phyloP scores from a whole-genome alignment of 2,888 invertebrate genomes.

The Tetranychus truncatus region DNA sequence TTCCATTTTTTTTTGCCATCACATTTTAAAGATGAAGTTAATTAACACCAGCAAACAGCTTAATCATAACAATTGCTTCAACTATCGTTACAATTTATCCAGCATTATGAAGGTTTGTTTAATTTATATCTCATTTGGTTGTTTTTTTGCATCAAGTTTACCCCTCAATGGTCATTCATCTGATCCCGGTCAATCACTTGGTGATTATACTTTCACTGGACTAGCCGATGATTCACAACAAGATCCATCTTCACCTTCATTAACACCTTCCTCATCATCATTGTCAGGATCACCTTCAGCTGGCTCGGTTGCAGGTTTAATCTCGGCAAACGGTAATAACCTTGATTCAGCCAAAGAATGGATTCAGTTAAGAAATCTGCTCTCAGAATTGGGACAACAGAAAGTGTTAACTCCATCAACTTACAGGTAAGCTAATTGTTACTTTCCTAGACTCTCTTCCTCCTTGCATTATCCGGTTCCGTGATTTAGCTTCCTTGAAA shows the following conservation, averaged over 20 bases:
- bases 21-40: too few species aligned
- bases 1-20: too few species aligned
- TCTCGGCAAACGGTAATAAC: neutral
- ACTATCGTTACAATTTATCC: neutral
- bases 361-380: neutral
- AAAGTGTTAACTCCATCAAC: neutral
- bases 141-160: neutral
- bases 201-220: neutral
- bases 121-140: neutral
- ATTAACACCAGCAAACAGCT: too few species aligned
- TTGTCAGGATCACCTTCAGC: neutral
- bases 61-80: too few species aligned
- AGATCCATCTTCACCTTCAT: neutral
- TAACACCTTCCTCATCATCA: neutral
- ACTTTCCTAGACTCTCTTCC: neutral
- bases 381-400: neutral
- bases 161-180: neutral
- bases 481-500: too few species aligned
- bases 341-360: neutral
- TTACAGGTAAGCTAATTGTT: neutral
- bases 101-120: neutral
- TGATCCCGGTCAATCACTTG: neutral
- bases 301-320: neutral
- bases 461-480: too few species aligned
- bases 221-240: neutral